Evolutionary conservation across 2,888 invertebrate species (phyloP).

Genomic region (Criorhina ranunculi): DNA sequence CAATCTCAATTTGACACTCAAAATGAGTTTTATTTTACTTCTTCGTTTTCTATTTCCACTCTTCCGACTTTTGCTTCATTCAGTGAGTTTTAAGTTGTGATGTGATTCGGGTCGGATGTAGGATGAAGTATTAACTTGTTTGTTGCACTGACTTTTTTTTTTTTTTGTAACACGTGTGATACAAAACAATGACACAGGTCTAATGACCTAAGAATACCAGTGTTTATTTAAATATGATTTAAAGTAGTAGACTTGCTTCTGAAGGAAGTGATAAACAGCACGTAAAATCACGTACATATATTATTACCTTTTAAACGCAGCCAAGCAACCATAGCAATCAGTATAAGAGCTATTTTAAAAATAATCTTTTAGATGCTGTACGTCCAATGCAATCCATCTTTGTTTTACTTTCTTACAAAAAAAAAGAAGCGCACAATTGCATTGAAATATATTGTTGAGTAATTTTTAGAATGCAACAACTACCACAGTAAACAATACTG

Average conservation of each 20-base stretch:
- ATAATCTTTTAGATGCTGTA: slow-evolving; percentile 4
- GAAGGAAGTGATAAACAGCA: slow-evolving; percentile 12
- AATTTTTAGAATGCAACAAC: slow-evolving; percentile 76
- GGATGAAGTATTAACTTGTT: background rate
- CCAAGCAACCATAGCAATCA: background rate
- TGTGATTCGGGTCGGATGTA: slow-evolving; percentile 10
- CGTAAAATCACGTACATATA: slow-evolving; percentile 2
- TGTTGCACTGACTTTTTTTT: background rate
- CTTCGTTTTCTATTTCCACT: slow-evolving; percentile 31
- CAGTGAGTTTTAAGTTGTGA: slow-evolving; percentile 53
- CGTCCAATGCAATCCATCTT: slow-evolving; percentile 12
- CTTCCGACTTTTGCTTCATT: slow-evolving; percentile 23
- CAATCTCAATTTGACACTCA: slow-evolving; percentile 22
- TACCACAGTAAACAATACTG: slow-evolving; percentile 65
- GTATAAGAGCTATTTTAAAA: background rate
- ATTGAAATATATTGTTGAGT: slow-evolving; percentile 56
- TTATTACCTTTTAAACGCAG: background rate
- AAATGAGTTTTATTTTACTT: slow-evolving; percentile 31
- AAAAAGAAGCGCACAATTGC: slow-evolving; percentile 41
- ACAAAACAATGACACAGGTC: slow-evolving; percentile 37
- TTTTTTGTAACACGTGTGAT: slow-evolving; percentile 50
- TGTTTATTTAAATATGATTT: slow-evolving; percentile 17
- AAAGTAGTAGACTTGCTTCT: background rate
- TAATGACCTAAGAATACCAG: slow-evolving; percentile 55
- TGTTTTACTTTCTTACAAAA: slow-evolving; percentile 21